Evolutionary conservation across 2,113 vertebrate species (phyloP).

Genomic region (Emydocephalus ijimae): DNA sequence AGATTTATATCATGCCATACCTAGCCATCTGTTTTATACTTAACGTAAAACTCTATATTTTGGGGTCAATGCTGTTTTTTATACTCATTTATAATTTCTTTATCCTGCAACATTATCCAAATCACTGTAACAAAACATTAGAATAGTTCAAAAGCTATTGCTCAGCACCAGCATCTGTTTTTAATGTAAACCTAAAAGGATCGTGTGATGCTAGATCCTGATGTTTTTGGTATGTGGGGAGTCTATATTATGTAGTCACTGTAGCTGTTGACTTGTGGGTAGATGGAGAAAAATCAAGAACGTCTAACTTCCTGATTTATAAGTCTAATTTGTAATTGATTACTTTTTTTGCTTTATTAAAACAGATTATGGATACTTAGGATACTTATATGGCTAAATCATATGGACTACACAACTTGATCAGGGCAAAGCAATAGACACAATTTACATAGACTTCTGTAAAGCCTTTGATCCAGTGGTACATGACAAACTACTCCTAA

Average conservation of each 20-base stretch:
- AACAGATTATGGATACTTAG: not conserved
- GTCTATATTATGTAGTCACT: not conserved
- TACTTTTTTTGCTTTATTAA: not conserved
- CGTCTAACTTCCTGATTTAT: not conserved
- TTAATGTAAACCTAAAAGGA: not conserved
- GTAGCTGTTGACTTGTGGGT: not conserved
- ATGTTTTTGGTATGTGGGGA: not conserved
- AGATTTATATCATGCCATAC: not conserved
- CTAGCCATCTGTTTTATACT: not conserved
- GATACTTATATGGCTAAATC: not conserved
- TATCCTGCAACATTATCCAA: not conserved
- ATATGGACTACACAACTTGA: too few relatives aligned
- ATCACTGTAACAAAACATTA: not conserved
- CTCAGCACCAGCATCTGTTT: not conserved
- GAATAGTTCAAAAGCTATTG: not conserved
- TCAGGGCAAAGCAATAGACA: too few relatives aligned
- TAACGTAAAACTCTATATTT: not conserved
- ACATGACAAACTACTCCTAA: too few relatives aligned
- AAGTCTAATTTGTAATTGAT: not conserved
- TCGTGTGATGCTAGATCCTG: not conserved
- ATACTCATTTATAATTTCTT: not conserved
- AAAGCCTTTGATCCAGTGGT: too few relatives aligned
- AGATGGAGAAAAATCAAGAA: not conserved
- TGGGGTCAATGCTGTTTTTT: not conserved
- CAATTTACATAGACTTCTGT: too few relatives aligned